Percentiles rank a stretch among this genome's conserved stretches.
Evolutionary conservation across 1,140 invertebrate species (phyloP).

Genomic region (Drosophila prosaltans): DNA sequence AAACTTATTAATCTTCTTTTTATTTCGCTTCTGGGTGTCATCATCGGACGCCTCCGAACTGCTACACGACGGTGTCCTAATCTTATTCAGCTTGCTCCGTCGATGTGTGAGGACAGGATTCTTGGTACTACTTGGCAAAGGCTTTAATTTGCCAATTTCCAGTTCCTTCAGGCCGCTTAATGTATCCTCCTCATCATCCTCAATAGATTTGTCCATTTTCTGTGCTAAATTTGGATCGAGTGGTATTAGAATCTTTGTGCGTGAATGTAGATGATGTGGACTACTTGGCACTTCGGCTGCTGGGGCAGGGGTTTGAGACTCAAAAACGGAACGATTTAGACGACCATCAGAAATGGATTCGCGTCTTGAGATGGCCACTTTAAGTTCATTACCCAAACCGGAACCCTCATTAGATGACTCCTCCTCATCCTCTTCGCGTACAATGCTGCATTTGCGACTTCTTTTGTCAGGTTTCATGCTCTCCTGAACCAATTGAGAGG

Average conservation of each 20-base stretch:
- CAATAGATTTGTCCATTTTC: slow-evolving; percentile 69
- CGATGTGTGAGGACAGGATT: slow-evolving; percentile 84
- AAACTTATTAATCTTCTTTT: slow-evolving; percentile 89
- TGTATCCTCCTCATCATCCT: slow-evolving; percentile 68
- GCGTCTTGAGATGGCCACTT: slow-evolving; percentile 79
- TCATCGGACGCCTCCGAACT: slow-evolving; percentile 96
- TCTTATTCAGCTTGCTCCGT: slow-evolving; percentile 89
- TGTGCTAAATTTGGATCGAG: slow-evolving; percentile 65
- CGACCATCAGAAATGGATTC: slow-evolving; percentile 87
- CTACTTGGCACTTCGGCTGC: slow-evolving; percentile 57
- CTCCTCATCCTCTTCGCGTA: slow-evolving; percentile 93
- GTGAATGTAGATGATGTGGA: slow-evolving; percentile 28
- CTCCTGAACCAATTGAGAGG: slow-evolving; percentile 55
- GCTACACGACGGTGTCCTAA: slow-evolving; percentile 92
- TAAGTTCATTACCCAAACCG: slow-evolving; percentile 83
- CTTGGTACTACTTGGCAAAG: slow-evolving; percentile 85
- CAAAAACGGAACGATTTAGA: slow-evolving; percentile 85
- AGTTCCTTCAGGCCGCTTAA: slow-evolving; percentile 70
- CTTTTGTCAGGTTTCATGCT: slow-evolving; percentile 82
- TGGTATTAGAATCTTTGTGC: slow-evolving; percentile 69
- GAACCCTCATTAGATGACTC: slow-evolving; percentile 85
- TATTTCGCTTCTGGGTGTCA: slow-evolving; percentile 92
- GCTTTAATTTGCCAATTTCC: slow-evolving; percentile 83
- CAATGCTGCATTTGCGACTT: slow-evolving; percentile 93
- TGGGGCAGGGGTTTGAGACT: slow-evolving; percentile 54